Base-by-base conservation (phyloP, 92 coral and sea anemone species). In the Isaurus tuberculatus region DNA sequence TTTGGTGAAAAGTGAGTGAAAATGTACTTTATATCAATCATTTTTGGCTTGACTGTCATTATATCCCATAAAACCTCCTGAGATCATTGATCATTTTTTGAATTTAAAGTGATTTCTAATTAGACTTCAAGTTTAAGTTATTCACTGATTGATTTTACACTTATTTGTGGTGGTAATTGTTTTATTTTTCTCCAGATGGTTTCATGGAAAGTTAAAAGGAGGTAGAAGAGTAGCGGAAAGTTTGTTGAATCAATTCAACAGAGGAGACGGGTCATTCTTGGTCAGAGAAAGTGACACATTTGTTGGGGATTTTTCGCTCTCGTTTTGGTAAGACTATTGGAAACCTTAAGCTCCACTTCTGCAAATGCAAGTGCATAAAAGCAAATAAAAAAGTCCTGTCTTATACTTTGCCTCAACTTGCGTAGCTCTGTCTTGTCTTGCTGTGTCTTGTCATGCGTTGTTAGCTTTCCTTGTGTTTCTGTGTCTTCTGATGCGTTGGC, bases 231-330 rank as follows among this genome's bases (percentile, higher is more conserved):
- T 87, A 16, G 95, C 91, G 20, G 98, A 92, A 49, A 83, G 74
- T 26, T 67, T 94, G 44, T 75, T 96, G 61, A 94, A 92, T 57
- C 98, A 96, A 86, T 94, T 92, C 85, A 96, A 96, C 86, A 89
- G 95, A 55, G 99, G 99, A 58, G 98, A 96, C 90, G 99, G 99
- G 1, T 96, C 99, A 0, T 96, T 96, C 70, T 92, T 96, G 25
- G 98, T 96, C 14, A 88, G 99, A 22, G 99, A 96, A 70, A 94
- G 98, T 61, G 93, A 97, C 73, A 94, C 99, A 9, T 96, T 96
- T 89, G 99, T 96, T n/a, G 99, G 99, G 16, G 99, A 96, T 84
- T 96, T 96, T 84, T 94, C 98, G 57, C 84, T 96, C 17, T 94
- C 99, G 17, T 96, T 96, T 80, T 96, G 99, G 99, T 90, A 78